Evolutionary conservation across 2,113 vertebrate genomes (phyloP), one percentile per base, ranked within the genome.

Genomic region (Coreoperca whiteheadi): DNA sequence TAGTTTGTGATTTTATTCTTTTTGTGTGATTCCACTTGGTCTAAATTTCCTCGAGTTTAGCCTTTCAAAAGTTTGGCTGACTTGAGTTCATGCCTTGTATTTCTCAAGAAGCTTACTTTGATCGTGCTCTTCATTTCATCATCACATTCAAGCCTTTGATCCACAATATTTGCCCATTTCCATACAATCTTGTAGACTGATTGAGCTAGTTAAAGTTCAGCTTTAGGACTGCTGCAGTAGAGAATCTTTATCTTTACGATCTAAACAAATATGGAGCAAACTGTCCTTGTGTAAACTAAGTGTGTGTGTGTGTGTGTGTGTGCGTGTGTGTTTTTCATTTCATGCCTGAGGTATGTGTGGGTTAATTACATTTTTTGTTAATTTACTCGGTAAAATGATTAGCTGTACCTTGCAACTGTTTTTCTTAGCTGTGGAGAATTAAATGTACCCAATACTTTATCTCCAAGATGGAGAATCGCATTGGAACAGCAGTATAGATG

Each of bases 91-190:
- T 74, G 57, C 68, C 43, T 11, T 70, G 25, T 67, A 77, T 89
- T 84, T 82, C 73, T 82, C 32, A 51, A 64, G 43, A 75, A 86
- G 84, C 18, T 77, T 81, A 74, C 78, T 79, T 82, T 86, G 86
- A 68, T 46, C 48, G n/a, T 23, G 8, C 34, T 71, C 71, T 21
- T 79, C 57, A 57, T 93, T 92, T 93, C 87, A 90, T 92, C 91
- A 93, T 71, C 71, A 48, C 34, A 61, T 57, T 77, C 2, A 2
- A 39, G 71, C 63, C 87, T 92, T 93, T 92, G 85, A 91, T 90
- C 88, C 64, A 32, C 53, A 69, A 81, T 87, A 87, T 91, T 86
- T 65, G 23, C 28, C 75, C 71, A 77, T 88, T 87, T 90, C 57
- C 48, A 75, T 74, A 75, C 74, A 81, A 78, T 88, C 83, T 82